A percentile compares a stretch with the other conserved stretches of the same genome.
Conservation (phyloP, 2,797 vertebrate species). For the Clamator glandarius region DNA sequence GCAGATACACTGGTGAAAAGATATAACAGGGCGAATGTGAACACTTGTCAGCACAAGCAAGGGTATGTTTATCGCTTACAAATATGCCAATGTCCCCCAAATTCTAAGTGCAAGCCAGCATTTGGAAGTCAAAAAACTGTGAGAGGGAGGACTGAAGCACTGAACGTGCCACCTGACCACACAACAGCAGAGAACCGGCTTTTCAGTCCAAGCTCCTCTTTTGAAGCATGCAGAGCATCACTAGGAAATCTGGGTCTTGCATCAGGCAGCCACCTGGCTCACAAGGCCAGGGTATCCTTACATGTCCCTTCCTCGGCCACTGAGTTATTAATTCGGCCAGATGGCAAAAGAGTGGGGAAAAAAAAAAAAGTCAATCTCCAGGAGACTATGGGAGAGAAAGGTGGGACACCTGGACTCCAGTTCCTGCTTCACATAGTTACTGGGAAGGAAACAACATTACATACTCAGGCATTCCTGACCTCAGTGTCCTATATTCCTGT, state of each 20-base stretch:
- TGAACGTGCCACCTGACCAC: not conserved
- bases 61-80: not conserved
- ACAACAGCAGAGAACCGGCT: accelerated
- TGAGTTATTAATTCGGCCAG: slow-evolving; percentile 44
- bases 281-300: not conserved
- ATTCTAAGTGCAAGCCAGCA: not conserved
- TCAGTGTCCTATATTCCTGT: not conserved
- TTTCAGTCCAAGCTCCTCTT: not conserved
- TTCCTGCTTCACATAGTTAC: not conserved
- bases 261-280: not conserved
- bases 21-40: accelerated
- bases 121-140: not conserved
- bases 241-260: not conserved
- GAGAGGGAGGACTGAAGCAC: not conserved
- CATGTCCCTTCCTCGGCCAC: not conserved
- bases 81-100: not conserved
- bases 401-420: not conserved
- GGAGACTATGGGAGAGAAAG: not conserved
- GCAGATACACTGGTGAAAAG: not conserved
- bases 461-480: not conserved
- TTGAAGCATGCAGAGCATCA: not conserved
- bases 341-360: not conserved
- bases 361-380: not conserved
- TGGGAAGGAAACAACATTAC: not conserved
- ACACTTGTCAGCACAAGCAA: not conserved